Evolutionary conservation across 2,113 vertebrate species (phyloP), one percentile per base, ranked within the genome.

Genomic region (Callithrix jacchus): DNA sequence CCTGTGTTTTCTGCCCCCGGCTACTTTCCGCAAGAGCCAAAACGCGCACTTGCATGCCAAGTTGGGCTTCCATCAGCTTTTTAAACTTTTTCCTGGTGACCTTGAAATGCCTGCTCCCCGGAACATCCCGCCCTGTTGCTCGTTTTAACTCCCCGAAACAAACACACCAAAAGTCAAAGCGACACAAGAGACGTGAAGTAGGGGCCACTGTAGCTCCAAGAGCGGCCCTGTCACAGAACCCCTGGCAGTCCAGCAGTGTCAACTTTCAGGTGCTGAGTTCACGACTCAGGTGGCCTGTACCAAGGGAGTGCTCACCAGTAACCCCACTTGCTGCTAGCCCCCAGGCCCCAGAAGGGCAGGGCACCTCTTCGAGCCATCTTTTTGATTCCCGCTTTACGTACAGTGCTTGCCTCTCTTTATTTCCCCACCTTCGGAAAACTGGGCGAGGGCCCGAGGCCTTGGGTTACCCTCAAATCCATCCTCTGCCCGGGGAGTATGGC

Each of bases 111-210:
- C 5, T 8, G 61, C 23, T 47, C 5, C 16, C 70, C 13, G 8
- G 71, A 82, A 58, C 64, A 95, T 35, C 54, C 20, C 7, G n/a
- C 37, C 17, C 27, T 25, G 12, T 35, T 42, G n/a, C 32, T 52
- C 1, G 1, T 86, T 93, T 95, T 81, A 76, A 40, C 68, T 68
- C 23, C 56, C 68, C 1, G 8, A 87, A 68, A 95, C 3, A 25
- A 45, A n/a, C 56, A 45, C 71, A 70, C 32, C 91, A 42, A 95
- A 96, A 94, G 70, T 16, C 80, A 81, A 90, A 83, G 56, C 8
- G 42, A 70, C 23, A 4, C 80, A 17, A 20, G 49, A 81, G 52
- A 64, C 3, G 4, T 23, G 52, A 58, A 49, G 37, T 2, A 1
- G 27, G 49, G 3, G 20, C 11, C 13, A 35, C 9, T 3, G 37